A percentile compares a stretch with the other conserved stretches of the same genome.
These are phyloP conservation scores for Cataglyphis albicans DNA, from an alignment of 2,888 invertebrate genomes.

Conservation along the genomic window DNA sequence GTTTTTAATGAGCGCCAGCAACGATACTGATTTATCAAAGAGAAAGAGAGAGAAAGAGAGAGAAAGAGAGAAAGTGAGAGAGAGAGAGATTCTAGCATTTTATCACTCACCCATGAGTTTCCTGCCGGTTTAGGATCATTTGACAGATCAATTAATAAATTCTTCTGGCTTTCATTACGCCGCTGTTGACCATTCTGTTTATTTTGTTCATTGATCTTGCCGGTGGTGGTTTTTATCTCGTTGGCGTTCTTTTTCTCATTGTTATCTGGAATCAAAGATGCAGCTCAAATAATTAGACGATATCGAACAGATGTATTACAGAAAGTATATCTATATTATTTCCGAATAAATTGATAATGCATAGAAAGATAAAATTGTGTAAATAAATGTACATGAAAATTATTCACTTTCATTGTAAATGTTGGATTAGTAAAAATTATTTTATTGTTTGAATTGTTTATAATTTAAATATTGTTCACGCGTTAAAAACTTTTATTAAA, in stretches of 20 bases:
- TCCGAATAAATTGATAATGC: constrained; percentile 8
- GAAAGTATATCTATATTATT: background rate
- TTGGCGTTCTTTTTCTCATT: constrained; percentile 62
- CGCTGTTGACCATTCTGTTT: constrained; percentile 71
- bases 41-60: constrained; percentile 54
- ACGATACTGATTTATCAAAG: constrained; percentile 31
- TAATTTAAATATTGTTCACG: background rate
- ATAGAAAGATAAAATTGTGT: background rate
- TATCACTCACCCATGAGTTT: constrained; percentile 82
- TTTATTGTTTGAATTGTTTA: background rate
- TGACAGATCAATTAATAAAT: constrained; percentile 83
- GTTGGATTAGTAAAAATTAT: background rate
- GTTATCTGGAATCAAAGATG: constrained; percentile 61
- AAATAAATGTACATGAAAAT: background rate
- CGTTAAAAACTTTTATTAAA: background rate
- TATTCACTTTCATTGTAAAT: background rate
- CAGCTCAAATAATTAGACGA: background rate
- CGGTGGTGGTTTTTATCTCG: constrained; percentile 47
- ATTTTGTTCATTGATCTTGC: constrained; percentile 60
- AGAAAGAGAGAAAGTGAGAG: constrained; percentile 53
- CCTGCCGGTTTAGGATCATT: constrained; percentile 79
- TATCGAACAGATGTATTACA: background rate
- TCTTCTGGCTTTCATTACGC: constrained; percentile 78
- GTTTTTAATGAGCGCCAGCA: background rate
- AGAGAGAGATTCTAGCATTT: constrained; percentile 38